Evolutionary conservation across 2,797 vertebrate species (phyloP).

Genomic region (Chiloscyllium punctatum): DNA sequence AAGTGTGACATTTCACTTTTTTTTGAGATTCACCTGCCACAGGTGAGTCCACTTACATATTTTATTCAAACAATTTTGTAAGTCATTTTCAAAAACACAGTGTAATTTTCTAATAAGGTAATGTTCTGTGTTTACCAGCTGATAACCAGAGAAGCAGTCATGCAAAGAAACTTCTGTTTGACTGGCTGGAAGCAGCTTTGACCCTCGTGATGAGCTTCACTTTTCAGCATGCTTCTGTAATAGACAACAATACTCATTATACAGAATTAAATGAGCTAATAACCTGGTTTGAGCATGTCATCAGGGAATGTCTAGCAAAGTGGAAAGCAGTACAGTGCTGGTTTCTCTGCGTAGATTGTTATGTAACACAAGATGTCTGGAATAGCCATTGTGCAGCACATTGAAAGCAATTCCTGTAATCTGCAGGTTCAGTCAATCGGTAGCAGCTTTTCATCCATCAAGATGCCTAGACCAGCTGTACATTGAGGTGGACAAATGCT

Average conservation of each 20-base stretch:
- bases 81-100: not conserved
- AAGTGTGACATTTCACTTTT: not conserved
- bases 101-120: not conserved
- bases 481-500: not conserved
- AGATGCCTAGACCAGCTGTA: not conserved
- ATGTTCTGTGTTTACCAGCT: not conserved
- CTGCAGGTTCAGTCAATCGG: not conserved
- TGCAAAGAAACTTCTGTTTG: not conserved
- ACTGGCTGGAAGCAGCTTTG: not conserved
- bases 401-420: not conserved
- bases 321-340: not conserved
- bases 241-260: not conserved
- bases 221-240: not conserved
- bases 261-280: not conserved
- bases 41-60: not conserved
- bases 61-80: not conserved
- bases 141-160: not conserved
- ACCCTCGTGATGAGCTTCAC: not conserved
- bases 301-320: not conserved
- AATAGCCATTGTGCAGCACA: not conserved
- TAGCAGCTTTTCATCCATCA: not conserved
- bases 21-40: not conserved
- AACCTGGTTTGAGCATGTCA: not conserved
- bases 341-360: not conserved
- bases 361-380: not conserved